Evolutionary conservation across 2,113 vertebrate species (phyloP).

Genomic region (Tautogolabrus adspersus): DNA sequence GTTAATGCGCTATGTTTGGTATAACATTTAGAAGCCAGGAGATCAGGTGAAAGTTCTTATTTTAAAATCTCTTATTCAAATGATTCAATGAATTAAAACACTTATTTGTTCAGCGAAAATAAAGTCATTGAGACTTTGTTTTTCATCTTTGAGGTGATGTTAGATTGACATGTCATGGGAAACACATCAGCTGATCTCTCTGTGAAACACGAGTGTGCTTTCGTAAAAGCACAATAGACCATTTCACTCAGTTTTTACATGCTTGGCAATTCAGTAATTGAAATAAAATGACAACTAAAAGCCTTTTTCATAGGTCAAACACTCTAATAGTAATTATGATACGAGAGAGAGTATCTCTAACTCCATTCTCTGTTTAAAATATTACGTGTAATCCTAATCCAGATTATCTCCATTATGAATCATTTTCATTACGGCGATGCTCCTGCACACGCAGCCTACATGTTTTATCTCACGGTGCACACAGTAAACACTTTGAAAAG

Average conservation of each 20-base stretch:
- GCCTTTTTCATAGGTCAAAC: constrained; percentile 36
- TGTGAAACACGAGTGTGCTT: not conserved
- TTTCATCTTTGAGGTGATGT: not conserved
- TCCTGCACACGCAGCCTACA: not conserved
- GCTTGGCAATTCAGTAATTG: constrained; percentile 6
- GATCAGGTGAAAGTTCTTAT: too few relatives aligned
- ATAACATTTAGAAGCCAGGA: too few relatives aligned
- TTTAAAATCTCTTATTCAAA: too few relatives aligned
- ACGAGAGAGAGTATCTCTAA: constrained; percentile 31
- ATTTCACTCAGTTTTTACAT: constrained; percentile 9
- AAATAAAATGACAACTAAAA: constrained; percentile 16
- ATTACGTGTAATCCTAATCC: constrained; percentile 63
- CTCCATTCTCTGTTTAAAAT: constrained; percentile 32
- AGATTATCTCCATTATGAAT: constrained; percentile 53
- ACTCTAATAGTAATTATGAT: constrained; percentile 40
- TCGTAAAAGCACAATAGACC: constrained; percentile 24
- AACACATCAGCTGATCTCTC: constrained; percentile 8
- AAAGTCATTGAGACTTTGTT: too few relatives aligned
- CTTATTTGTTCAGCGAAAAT: too few relatives aligned
- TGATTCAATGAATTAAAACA: too few relatives aligned
- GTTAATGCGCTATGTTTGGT: not conserved
- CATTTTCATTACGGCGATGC: constrained; percentile 49
- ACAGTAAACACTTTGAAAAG: not conserved
- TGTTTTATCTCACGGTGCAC: not conserved
- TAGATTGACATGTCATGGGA: constrained; percentile 13